phyloP scores from a whole-genome alignment of 2,888 invertebrate genomes.

The Hedychridium roseum region DNA sequence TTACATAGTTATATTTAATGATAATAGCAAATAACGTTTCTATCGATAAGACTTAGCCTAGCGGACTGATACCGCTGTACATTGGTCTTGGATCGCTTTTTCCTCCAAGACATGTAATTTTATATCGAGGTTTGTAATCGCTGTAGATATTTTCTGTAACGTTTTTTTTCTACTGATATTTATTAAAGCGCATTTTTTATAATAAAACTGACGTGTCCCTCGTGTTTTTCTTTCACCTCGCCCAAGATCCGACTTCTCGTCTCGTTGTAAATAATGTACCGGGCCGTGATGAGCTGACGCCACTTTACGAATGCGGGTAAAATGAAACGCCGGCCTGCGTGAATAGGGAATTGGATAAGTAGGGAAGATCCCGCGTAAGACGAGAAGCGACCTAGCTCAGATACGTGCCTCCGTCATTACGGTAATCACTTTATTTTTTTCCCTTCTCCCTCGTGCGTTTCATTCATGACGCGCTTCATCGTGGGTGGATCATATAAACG shows the following conservation, averaged over 20 bases:
- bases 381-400: constrained; percentile 39
- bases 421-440: constrained; percentile 37
- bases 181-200: constrained; percentile 60
- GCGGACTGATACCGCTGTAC: constrained; percentile 46
- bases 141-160: constrained; percentile 60
- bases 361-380: constrained; percentile 40
- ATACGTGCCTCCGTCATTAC: constrained; percentile 47
- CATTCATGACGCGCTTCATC: constrained; percentile 42
- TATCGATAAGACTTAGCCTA: constrained; percentile 38
- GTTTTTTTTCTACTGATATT: constrained; percentile 59
- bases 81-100: constrained; percentile 44
- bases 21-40: constrained; percentile 37
- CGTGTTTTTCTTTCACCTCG: too few relatives aligned
- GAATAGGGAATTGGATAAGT: constrained; percentile 40
- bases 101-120: constrained; percentile 54
- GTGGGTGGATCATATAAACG: constrained; percentile 51
- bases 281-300: too few relatives aligned
- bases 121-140: constrained; percentile 57
- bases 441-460: constrained; percentile 33
- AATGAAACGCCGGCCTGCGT: too few relatives aligned
- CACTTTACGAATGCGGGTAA: too few relatives aligned
- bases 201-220: too few relatives aligned
- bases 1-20: constrained; percentile 51
- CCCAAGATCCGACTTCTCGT: too few relatives aligned
- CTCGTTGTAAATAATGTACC: too few relatives aligned